Evolutionary conservation across 2,888 invertebrate genomes (phyloP), one percentile per base, ranked within the genome.

Genomic region (Drosophila differens): DNA sequence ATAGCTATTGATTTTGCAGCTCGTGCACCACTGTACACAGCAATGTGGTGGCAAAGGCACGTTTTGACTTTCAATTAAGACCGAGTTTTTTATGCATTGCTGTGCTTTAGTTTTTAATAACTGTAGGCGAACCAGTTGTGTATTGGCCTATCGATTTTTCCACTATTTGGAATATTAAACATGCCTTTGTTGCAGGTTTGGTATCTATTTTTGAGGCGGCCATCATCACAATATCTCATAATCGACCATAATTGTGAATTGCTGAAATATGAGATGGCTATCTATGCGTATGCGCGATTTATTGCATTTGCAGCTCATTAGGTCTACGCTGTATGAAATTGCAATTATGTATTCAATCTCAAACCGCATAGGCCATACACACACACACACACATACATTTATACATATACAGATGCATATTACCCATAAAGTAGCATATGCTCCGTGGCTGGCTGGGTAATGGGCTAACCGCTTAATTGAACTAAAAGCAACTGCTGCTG

Each of bases 381-480:
- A 52, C 39, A 39, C 33, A 54, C 51, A 58, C 33, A 47, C 44
- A 33, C 16, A 22, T n/a, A 51, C 9, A 39, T 6, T 39, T 22
- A 39, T 19, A 22, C 22, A 49, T 44, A 22, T 37, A 39, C 25
- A 49, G 28, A 58, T 53, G 16, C 33, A 52, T 35, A 53, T 58
- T 67, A 70, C 62, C 83, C 58, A 85, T 77, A 83, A 85, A 81
- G 81, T 75, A 75, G 71, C 73, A 70, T 73, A 65, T 53, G 74
- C 73, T 54, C 73, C 41, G 49, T 28, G 12, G 41, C 32, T 62
- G 52, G 7, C 32, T 41, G 39, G 73, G 51, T 63, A 61, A 57
- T 65, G 61, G 54, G 69, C 59, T 57, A 72, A 77, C 70, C 79
- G 76, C 78, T 81, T 87, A 85, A 85, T 85, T 85, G 83, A 85